phyloP scores from a whole-genome alignment of 1,140 invertebrate species.

The Octopus bimaculoides region DNA sequence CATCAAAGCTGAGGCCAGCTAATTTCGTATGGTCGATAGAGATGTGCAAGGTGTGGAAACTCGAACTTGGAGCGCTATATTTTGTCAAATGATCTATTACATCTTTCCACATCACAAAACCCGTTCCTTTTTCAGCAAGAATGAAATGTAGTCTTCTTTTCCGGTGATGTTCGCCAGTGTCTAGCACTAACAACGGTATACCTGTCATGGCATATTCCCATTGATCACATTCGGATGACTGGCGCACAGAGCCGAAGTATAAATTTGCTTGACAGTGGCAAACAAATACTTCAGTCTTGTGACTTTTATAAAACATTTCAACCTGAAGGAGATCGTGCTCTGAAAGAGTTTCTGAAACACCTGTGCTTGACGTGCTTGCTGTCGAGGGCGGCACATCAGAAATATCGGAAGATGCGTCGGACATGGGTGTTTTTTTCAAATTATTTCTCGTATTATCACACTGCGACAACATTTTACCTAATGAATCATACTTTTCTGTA shows the following conservation, averaged over 20 bases:
- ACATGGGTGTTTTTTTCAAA: slow-evolving; percentile 18
- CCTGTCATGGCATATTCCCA: slow-evolving; percentile 79
- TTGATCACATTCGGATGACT: slow-evolving; percentile 44
- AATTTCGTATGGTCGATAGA: slow-evolving; percentile 66
- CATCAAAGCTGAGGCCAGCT: slow-evolving; percentile 76
- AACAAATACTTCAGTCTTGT: slow-evolving; percentile 77
- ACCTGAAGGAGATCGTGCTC: slow-evolving; percentile 74
- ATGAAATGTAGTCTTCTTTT: slow-evolving; percentile 74
- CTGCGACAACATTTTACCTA: slow-evolving; percentile 23
- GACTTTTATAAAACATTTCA: slow-evolving; percentile 75
- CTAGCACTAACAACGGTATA: slow-evolving; percentile 76
- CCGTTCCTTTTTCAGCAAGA: slow-evolving; percentile 78
- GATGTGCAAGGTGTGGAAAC: slow-evolving; percentile 81
- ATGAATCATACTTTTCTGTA: slow-evolving; percentile 41
- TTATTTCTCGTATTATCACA: neutral
- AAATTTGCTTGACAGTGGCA: slow-evolving; percentile 78
- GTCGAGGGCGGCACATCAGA: slow-evolving; percentile 21
- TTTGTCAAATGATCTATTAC: slow-evolving; percentile 69
- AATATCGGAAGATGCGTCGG: slow-evolving; percentile 29
- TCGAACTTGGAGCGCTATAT: slow-evolving; percentile 63
- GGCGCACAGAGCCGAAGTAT: slow-evolving; percentile 58
- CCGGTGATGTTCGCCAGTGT: slow-evolving; percentile 68
- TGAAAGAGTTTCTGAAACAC: slow-evolving; percentile 56
- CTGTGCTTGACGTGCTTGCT: slow-evolving; percentile 4
- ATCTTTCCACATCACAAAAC: slow-evolving; percentile 82